Percentiles rank a stretch among this genome's conserved stretches.
These are phyloP conservation scores for Cyprinella venusta DNA, from an alignment of 2,797 vertebrate species.

Conservation along the genomic window DNA sequence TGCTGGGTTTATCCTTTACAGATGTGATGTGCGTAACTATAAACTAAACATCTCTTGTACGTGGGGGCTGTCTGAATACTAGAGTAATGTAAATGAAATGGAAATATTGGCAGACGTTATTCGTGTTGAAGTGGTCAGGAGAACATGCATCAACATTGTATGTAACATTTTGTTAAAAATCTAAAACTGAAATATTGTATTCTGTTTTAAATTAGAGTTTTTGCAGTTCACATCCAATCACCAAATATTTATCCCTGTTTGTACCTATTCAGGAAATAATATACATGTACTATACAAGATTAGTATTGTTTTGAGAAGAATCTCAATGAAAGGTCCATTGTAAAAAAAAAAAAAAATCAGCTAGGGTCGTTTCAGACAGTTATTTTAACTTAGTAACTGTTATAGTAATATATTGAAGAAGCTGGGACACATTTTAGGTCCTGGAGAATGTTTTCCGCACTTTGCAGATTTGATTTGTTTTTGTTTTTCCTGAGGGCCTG, in stretches of 20 bases:
- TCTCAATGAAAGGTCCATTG: slow-evolving; percentile 50
- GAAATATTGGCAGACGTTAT: slow-evolving; percentile 54
- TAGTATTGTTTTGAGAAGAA: slow-evolving; percentile 51
- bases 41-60: slow-evolving; percentile 61
- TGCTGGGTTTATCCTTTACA: slow-evolving; percentile 50
- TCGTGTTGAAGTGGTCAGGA: slow-evolving; percentile 54
- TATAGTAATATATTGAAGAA: slow-evolving; percentile 61
- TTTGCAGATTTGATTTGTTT: slow-evolving; percentile 50
- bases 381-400: slow-evolving; percentile 54
- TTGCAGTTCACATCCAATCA: slow-evolving; percentile 54
- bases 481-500: slow-evolving; percentile 33
- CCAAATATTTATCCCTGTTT: slow-evolving; percentile 58
- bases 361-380: slow-evolving; percentile 40
- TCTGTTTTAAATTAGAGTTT: slow-evolving; percentile 59
- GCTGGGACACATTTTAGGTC: slow-evolving; percentile 35
- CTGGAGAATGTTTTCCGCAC: slow-evolving; percentile 53
- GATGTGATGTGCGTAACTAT: slow-evolving; percentile 55
- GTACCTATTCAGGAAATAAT: slow-evolving; percentile 55
- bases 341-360: slow-evolving; percentile 35
- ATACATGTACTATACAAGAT: slow-evolving; percentile 53
- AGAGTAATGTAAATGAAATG: slow-evolving; percentile 66
- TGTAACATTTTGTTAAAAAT: slow-evolving; percentile 56
- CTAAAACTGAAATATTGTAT: slow-evolving; percentile 51
- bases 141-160: slow-evolving; percentile 55
- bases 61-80: slow-evolving; percentile 59